Conservation (phyloP, 2,113 vertebrate species). For the Artemisiospiza belli region DNA sequence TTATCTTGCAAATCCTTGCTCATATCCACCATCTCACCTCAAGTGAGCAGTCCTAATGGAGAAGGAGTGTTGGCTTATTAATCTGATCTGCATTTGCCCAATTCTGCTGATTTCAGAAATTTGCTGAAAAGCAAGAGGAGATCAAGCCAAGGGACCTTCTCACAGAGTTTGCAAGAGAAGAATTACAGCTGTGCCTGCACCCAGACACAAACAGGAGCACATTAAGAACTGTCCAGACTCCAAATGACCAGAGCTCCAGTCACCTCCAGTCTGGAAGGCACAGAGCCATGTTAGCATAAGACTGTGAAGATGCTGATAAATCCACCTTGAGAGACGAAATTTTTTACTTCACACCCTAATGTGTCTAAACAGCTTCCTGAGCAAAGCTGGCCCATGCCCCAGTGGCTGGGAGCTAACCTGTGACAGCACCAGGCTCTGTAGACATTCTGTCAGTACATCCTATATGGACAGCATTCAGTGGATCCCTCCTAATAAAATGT, state of each 20-base stretch:
- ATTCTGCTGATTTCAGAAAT: slow-evolving; percentile 21
- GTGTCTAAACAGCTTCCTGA: neutral
- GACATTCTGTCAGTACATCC: neutral
- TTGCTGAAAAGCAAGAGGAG: neutral
- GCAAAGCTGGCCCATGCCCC: neutral
- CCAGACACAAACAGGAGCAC: neutral
- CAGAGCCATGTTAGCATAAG: neutral
- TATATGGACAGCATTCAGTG: neutral
- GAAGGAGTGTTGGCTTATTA: neutral
- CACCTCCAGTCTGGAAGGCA: neutral
- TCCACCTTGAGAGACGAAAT: neutral
- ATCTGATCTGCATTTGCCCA: neutral
- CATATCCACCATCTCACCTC: neutral
- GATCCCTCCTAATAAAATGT: neutral
- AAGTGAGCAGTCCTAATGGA: neutral
- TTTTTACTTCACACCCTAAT: neutral
- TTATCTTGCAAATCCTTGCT: neutral
- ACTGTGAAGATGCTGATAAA: neutral
- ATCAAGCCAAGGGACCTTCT: neutral
- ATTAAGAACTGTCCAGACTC: neutral
- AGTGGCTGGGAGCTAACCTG: neutral
- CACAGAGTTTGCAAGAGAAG: neutral
- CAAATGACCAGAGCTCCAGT: neutral
- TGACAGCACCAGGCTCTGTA: neutral
- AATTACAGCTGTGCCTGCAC: neutral